These are phyloP conservation scores for Bombyx mandarina DNA, from an alignment of 1,140 invertebrate genomes.

Conservation along the genomic window DNA sequence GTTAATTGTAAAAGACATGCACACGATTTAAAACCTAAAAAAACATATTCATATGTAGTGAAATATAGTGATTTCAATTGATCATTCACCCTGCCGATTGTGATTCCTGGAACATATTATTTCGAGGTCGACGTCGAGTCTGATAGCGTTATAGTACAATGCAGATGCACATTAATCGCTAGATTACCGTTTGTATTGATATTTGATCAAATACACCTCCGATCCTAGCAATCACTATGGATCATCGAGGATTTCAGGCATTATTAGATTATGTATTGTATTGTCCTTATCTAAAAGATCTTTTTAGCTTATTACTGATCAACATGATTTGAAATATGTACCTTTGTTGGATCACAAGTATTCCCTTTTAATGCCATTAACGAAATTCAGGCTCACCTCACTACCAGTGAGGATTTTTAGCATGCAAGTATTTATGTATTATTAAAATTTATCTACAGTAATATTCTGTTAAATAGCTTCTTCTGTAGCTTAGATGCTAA, in stretches of 20 bases:
- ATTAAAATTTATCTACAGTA: no score
- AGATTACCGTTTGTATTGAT: conserved; percentile 25
- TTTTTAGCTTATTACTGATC: no score
- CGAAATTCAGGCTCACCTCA: no score
- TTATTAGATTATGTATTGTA: no score
- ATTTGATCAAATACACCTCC: conserved; percentile 16
- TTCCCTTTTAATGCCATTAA: no score
- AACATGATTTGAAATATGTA: no score
- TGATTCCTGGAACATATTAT: conserved; percentile 27
- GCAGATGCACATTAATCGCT: conserved; percentile 19
- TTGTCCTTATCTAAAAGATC: no score
- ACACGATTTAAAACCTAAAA: conserved; percentile 17
- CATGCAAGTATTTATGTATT: no score
- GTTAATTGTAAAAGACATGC: background rate
- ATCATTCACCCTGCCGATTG: conserved; percentile 19
- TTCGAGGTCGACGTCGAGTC: conserved; percentile 19
- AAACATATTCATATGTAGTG: conserved; percentile 14
- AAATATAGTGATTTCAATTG: conserved; percentile 12
- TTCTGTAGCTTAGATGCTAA: no score
- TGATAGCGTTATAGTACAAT: conserved; percentile 6
- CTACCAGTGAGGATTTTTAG: no score
- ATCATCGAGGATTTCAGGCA: background rate
- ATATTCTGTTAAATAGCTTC: no score
- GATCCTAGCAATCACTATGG: conserved; percentile 1
- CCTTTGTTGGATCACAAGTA: no score